Percentiles rank a stretch among this genome's conserved stretches.
Evolutionary conservation across 92 coral and sea anemone species (phyloP).

Genomic region (Bergia sp.): DNA sequence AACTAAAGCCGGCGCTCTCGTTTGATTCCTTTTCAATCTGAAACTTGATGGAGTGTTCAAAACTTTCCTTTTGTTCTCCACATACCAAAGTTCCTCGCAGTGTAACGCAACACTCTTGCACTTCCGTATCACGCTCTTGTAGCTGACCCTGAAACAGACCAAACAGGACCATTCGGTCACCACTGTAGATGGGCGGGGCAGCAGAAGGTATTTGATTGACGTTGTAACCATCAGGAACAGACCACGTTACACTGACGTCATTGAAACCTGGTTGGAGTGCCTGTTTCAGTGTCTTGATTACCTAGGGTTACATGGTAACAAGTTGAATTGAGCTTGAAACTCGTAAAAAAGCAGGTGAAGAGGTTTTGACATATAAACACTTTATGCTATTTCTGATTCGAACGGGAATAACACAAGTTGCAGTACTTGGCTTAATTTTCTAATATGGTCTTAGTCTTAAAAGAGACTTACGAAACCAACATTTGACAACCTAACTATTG

Average conservation of each 20-base stretch:
- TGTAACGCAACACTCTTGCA: conserved; percentile 29
- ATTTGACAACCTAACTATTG: too few species aligned
- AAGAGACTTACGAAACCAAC: too few species aligned
- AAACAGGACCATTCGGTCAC: conserved; percentile 62
- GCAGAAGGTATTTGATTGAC: conserved; percentile 63
- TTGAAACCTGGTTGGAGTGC: conserved; percentile 85
- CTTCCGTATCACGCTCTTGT: background rate
- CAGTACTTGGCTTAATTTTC: too few species aligned
- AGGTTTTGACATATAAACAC: background rate
- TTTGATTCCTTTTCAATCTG: conserved; percentile 14
- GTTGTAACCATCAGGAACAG: conserved; percentile 61
- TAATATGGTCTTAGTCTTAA: too few species aligned
- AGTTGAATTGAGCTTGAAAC: background rate
- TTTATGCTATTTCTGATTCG: background rate
- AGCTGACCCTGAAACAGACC: conserved; percentile 35
- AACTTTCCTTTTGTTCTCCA: background rate
- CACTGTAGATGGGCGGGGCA: conserved; percentile 69
- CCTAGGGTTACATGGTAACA: conserved; percentile 45
- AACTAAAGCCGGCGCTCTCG: background rate
- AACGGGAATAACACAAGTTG: too few species aligned
- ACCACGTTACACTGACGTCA: conserved; percentile 68
- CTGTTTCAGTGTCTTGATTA: conserved; percentile 74
- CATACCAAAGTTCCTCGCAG: conserved; percentile 14
- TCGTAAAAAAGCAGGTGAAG: too few species aligned
- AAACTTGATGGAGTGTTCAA: conserved; percentile 50